A percentile compares a stretch with the other conserved stretches of the same genome.
phyloP scores from a whole-genome alignment of 2,888 invertebrate genomes.

The Rambutsinella grinnellia region DNA sequence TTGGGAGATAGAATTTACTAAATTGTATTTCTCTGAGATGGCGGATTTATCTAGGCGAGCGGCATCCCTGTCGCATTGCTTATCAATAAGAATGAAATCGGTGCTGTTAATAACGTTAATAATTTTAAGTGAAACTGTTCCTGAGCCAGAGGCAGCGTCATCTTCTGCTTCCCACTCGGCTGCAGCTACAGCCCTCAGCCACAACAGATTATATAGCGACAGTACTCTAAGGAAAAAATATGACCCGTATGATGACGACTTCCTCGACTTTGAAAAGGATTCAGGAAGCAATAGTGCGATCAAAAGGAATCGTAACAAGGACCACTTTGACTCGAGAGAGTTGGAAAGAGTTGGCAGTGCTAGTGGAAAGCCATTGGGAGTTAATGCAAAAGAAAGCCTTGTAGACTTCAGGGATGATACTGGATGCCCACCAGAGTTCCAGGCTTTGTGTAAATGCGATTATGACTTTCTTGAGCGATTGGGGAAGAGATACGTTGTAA shows the following conservation, averaged over 20 bases:
- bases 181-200: conserved; percentile 9
- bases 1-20: no score
- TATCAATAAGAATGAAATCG: conserved; percentile 24
- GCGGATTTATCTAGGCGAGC: no score
- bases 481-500: conserved; percentile 70
- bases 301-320: conserved; percentile 13
- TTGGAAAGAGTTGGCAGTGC: conserved; percentile 25
- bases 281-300: not conserved
- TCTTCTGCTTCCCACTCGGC: conserved; percentile 5
- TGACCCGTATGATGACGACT: conserved; percentile 23
- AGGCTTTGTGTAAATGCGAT: conserved; percentile 33
- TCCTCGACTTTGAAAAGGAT: not conserved
- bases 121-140: conserved; percentile 21
- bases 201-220: conserved; percentile 26
- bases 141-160: not conserved
- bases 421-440: conserved; percentile 33
- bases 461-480: not conserved
- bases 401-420: conserved; percentile 10
- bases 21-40: no score
- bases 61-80: not conserved
- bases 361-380: conserved; percentile 28
- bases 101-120: conserved; percentile 14
- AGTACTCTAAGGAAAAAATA: not conserved
- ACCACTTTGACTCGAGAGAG: conserved; percentile 27
- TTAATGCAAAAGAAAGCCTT: conserved; percentile 22